phyloP scores from a whole-genome alignment of 2,797 vertebrate species.

The Sebastes glaucus region DNA sequence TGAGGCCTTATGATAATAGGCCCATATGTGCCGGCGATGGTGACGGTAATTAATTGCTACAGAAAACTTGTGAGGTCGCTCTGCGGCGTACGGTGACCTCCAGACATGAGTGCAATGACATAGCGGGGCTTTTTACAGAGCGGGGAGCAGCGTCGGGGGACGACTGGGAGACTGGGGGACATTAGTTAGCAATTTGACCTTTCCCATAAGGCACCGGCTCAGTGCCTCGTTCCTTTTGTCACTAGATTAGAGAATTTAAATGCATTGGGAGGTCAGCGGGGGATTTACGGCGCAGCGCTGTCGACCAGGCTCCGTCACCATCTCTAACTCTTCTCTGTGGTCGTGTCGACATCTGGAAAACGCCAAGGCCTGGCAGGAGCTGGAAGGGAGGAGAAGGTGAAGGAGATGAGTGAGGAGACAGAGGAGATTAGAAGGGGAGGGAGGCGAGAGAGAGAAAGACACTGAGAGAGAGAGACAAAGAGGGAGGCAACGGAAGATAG shows the following conservation, averaged over 20 bases:
- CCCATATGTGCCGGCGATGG: conserved; percentile 44
- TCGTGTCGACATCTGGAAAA: not conserved
- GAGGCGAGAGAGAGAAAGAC: not conserved
- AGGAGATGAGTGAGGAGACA: not conserved
- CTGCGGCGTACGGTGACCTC: conserved; percentile 52
- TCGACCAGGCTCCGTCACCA: not conserved
- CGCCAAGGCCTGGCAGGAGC: not conserved
- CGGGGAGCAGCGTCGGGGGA: not conserved
- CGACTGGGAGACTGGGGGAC: not conserved
- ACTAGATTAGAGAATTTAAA: conserved; percentile 48
- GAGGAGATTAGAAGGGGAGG: not conserved
- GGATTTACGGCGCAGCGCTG: conserved; percentile 14
- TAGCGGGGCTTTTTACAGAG: conserved; percentile 29
- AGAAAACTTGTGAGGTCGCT: conserved; percentile 45
- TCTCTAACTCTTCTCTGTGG: not conserved
- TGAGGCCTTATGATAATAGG: conserved; percentile 61
- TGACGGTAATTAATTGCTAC: conserved; percentile 70
- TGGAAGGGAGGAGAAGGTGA: not conserved
- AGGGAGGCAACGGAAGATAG: not conserved
- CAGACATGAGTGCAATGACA: conserved; percentile 62
- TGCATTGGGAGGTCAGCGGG: conserved; percentile 14
- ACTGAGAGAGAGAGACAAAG: not conserved
- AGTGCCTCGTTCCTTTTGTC: conserved; percentile 30
- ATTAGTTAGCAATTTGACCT: conserved; percentile 59
- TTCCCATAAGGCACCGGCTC: conserved; percentile 42